Base-by-base conservation (phyloP, 2,797 vertebrate genomes). In the Amniataba percoides region DNA sequence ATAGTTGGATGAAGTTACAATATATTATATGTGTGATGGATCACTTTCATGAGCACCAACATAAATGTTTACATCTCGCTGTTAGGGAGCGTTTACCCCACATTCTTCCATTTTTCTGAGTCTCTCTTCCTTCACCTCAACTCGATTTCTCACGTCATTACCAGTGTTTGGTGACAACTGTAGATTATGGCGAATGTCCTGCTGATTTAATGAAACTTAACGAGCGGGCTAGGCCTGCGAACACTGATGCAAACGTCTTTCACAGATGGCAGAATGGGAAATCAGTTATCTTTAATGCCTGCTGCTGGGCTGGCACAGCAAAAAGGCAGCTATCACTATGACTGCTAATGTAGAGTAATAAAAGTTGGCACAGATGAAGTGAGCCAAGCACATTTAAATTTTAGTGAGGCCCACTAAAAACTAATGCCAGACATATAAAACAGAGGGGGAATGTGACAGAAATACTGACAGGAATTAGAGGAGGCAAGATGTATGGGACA, bases 241-340 rank as follows among this genome's bases (percentile, higher is more conserved):
- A 70, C 51, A 34, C 62, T 11, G 60, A 67, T 18, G 2, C 71
- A 86, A 83, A 92, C 58, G n/a, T 82, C 51, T 89, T 89, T 71
- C 53, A 80, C 93, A 93, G 89, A 88, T 88, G 88, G 82, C 84
- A 80, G 81, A 65, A 52, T 74, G 69, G 80, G 69, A 76, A 84
- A 89, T 86, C 65, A 62, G 84, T 87, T 85, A 77, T 82, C 73
- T 77, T 78, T 71, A 75, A 80, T 78, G 78, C 51, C 65, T 66
- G 74, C 80, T 80, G 84, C 78, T n/a, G 80, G 52, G 76, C 82
- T 86, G 79, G 84, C 76, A 83, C 51, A 36, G 75, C 18, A 9
- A 42, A 75, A 74, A 74, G 27, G 11, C 71, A 66, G 55, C 83
- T 77, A 80, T 81, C 80, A 73, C 76, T 49, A 45, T 67, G 72